phyloP scores from a whole-genome alignment of 2,888 invertebrate species.

The Beris chalybata region DNA sequence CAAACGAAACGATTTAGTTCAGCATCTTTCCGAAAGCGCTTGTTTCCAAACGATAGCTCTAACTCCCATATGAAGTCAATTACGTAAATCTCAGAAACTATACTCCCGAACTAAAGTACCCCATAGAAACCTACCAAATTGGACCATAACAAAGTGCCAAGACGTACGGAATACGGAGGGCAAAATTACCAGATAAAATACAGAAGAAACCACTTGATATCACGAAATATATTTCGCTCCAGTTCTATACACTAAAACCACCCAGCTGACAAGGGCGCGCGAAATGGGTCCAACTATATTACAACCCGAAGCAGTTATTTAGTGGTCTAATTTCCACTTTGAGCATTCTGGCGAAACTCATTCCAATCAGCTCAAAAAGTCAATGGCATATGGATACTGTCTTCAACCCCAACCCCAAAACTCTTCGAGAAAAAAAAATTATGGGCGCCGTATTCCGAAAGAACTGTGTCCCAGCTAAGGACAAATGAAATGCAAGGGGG shows the following conservation, averaged over 20 bases:
- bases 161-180: neutral
- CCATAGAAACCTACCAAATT: slow-evolving; percentile 15
- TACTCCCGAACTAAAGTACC: slow-evolving; percentile 7
- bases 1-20: too few species aligned
- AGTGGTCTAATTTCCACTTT: slow-evolving; percentile 1
- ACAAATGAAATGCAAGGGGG: too few species aligned
- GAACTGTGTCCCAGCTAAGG: too few species aligned
- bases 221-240: slow-evolving; percentile 32
- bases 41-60: neutral
- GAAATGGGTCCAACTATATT: too few species aligned
- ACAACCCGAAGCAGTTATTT: neutral
- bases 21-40: too few species aligned
- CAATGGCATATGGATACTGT: too few species aligned
- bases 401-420: too few species aligned
- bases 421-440: too few species aligned
- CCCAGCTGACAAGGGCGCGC: too few species aligned
- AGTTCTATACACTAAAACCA: neutral
- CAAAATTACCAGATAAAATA: slow-evolving; percentile 37
- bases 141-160: slow-evolving; percentile 20
- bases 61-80: slow-evolving; percentile 22
- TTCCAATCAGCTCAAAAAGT: too few species aligned
- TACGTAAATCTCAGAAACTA: slow-evolving; percentile 17
- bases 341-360: too few species aligned
- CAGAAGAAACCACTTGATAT: slow-evolving; percentile 38
- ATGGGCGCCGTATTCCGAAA: too few species aligned